Evolutionary conservation across 1,140 invertebrate genomes (phyloP).

Genomic region (Monochamus saltuarius): DNA sequence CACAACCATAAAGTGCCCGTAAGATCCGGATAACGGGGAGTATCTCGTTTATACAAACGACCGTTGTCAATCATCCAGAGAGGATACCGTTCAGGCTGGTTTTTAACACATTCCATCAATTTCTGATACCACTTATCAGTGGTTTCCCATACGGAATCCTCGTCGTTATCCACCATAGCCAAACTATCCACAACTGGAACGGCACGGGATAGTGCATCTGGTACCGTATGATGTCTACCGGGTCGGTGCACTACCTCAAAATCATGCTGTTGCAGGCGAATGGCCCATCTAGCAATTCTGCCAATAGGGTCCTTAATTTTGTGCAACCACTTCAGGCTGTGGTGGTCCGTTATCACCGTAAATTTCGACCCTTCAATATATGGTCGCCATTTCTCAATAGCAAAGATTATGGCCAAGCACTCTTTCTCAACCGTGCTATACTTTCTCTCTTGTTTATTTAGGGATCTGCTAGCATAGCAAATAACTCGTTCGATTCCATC

Average conservation of each 20-base stretch:
- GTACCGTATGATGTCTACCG: slow-evolving; percentile 35
- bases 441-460: slow-evolving; percentile 49
- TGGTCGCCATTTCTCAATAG: slow-evolving; percentile 49
- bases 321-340: slow-evolving; percentile 48
- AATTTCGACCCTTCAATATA: slow-evolving; percentile 54
- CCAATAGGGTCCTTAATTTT: slow-evolving; percentile 49
- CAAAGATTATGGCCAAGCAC: slow-evolving; percentile 53
- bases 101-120: slow-evolving; percentile 12
- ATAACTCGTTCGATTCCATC: slow-evolving; percentile 48
- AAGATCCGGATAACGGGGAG: background rate
- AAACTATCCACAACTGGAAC: slow-evolving; percentile 18
- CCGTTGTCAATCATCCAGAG: slow-evolving; percentile 1
- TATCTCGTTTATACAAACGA: slow-evolving; percentile 22
- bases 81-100: slow-evolving; percentile 25
- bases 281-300: slow-evolving; percentile 52
- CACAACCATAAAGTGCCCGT: slow-evolving; percentile 36
- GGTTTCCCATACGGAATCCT: too few species aligned
- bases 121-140: slow-evolving; percentile 14
- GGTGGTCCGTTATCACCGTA: slow-evolving; percentile 51
- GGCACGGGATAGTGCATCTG: slow-evolving; percentile 28
- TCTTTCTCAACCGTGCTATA: slow-evolving; percentile 54
- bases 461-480: slow-evolving; percentile 43
- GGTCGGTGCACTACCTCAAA: slow-evolving; percentile 51
- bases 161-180: background rate
- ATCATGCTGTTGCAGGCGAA: slow-evolving; percentile 50